Evolutionary conservation across 1,140 invertebrate genomes (phyloP), one percentile per base, ranked within the genome.

Genomic region (Callitettix versicolor): DNA sequence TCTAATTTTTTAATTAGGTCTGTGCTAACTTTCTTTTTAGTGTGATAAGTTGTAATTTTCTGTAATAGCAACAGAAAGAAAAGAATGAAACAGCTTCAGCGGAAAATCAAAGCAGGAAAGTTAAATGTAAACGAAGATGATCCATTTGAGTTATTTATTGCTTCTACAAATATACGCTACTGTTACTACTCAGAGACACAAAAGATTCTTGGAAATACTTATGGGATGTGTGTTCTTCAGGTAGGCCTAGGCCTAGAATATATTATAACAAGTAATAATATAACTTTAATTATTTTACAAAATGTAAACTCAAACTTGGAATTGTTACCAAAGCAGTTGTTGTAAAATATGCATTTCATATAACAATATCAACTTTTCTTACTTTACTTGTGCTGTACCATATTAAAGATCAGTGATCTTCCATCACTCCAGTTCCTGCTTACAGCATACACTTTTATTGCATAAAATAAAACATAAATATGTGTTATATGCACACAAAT

Each of bases 131-230:
- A 96, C 63, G 92, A 98, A 69, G 93, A 98, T 64, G 93, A 98
- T 71, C 82, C 95, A 1, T 98, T 99, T 78, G 95, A 99, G 73
- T 73, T 95, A 17, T 99, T 99, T 71, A 77, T 98, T 50, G 85
- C 94, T 0, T 91, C 95, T 1, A 98, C 96, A 1, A 88, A 93
- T 59, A 98, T 99, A 64, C 80, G 95, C 55, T 99, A 96, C 62
- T 89, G 94, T 70, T 99, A 98, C 72, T 99, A 99, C 70, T 84
- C 84, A 2, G 95, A 99, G 71, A 98, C 95, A 7, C 93, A 98
- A 68, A 94, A 94, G 65, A 97, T 99, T 68, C 76, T 99, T 1
- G 97, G 97, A 51, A 93, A 95, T 60, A 99, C 96, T 1, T 99
- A 88, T 75, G 95, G 94, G 53, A 95, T 97, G 79, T 95, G 93